Evolutionary conservation across 2,888 invertebrate species (phyloP), one percentile per base, ranked within the genome.

Genomic region (Stictocephala bisonia): DNA sequence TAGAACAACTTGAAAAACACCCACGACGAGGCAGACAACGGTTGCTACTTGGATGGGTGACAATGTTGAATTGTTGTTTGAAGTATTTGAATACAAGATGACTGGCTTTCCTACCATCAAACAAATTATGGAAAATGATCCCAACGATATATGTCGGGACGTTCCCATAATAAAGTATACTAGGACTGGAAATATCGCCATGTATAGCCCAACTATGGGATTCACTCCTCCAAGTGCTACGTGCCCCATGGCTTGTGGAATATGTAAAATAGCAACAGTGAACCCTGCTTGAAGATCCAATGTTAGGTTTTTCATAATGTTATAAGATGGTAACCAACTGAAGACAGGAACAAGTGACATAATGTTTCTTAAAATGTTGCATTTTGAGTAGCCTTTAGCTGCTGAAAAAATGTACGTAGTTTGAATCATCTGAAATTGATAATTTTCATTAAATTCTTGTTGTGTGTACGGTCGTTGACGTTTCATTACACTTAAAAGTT

Each of bases 1-100:
- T 48, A 78, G 66, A 20, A 75, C 24, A n/a, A 77, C 48, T 74
- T 77, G 44, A 2, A 71, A 74, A 11, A 31, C 11, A 31, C 35
- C 35, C 6, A 31, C 35, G 11, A 31, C 35, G 11, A 31, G 35
- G 35, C 35, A 31, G 6, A 31, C 6, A 31, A 31, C 11, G 6
- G 35, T 31, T 6, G 35, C 6, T 9, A 31, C 35, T 31, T 31
- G 35, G 11, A 11, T 31, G 35, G 35, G 35, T 31, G 35, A 31
- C 11, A 9, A 11, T 9, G 7, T 31, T 31, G 35, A 31, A 11
- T 31, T 31, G 11, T 9, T 9, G 35, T 31, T 9, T 31, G 35
- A 31, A 31, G 35, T 6, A 31, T 6, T 31, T 6, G 35, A 31
- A 11, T 9, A 31, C 6, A 11, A 31, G 11, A 9, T 6, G 7